Evolutionary conservation across 2,113 vertebrate genomes (phyloP).

Genomic region (Cochlearius cochlearius): DNA sequence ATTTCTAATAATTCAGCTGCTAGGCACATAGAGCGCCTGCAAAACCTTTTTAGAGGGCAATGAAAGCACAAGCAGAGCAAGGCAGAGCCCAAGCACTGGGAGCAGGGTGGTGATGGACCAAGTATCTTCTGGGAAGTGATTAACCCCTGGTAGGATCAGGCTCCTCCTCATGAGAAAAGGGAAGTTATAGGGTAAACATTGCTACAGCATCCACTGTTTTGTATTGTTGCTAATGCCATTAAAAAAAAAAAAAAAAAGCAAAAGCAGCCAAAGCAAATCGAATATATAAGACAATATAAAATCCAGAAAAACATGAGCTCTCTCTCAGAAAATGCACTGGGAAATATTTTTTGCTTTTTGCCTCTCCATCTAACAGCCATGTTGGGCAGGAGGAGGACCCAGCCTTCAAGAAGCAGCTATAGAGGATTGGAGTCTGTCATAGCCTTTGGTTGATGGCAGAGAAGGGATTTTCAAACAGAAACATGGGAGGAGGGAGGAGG

Average conservation of each 20-base stretch:
- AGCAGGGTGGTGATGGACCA: background rate
- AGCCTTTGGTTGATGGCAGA: background rate
- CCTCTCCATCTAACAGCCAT: background rate
- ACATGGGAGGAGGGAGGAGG: rapidly evolving
- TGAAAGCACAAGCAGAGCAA: background rate
- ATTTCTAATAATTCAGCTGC: background rate
- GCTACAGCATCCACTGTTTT: background rate
- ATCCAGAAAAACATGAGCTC: background rate
- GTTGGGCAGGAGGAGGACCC: background rate
- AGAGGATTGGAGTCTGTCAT: background rate
- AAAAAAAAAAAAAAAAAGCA: background rate
- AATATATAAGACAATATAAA: background rate
- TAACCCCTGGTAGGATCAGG: background rate
- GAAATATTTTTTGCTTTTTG: background rate
- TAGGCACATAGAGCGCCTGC: background rate
- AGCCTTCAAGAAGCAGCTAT: background rate
- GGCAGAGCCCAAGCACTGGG: background rate
- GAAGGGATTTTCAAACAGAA: background rate
- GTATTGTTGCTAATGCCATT: background rate
- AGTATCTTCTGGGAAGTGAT: background rate
- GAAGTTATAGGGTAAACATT: background rate
- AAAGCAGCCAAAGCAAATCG: background rate
- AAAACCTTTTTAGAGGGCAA: background rate
- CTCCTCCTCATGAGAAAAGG: background rate
- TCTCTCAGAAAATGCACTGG: background rate